These are phyloP conservation scores for Merodon equestris DNA, from an alignment of 2,888 invertebrate genomes.

Conservation along the genomic window DNA sequence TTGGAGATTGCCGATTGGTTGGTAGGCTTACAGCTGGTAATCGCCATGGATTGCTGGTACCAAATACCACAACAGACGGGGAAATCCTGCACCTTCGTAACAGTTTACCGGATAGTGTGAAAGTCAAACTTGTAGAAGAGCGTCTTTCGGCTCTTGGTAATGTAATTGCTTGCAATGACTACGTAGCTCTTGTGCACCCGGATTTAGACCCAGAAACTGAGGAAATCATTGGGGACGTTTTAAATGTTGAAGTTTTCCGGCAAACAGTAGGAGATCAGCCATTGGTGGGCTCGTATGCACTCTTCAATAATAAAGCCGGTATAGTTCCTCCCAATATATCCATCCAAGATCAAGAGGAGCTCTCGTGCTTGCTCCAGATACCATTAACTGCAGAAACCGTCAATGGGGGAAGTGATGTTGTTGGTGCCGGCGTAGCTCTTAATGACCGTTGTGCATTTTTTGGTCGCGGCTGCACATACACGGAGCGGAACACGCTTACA, in stretches of 20 bases:
- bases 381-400: conserved; percentile 98
- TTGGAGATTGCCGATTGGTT: conserved; percentile 96
- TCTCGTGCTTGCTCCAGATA: conserved; percentile 97
- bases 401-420: conserved; percentile 97
- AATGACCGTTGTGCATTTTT: conserved; percentile 99
- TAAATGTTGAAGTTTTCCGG: conserved; percentile 98
- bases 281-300: conserved; percentile 96
- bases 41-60: conserved; percentile 95
- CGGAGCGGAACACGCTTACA: no score
- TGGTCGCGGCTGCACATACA: conserved; percentile 98
- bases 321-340: conserved; percentile 97
- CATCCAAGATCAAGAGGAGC: conserved; percentile 96
- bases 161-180: conserved; percentile 98
- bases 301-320: conserved; percentile 96
- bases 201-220: conserved; percentile 97
- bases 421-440: conserved; percentile 96
- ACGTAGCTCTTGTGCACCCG: conserved; percentile 99
- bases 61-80: conserved; percentile 91
- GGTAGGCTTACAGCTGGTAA: conserved; percentile 96
- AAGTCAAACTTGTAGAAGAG: conserved; percentile 97
- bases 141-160: conserved; percentile 98
- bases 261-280: conserved; percentile 97
- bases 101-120: conserved; percentile 94
- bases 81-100: conserved; percentile 94
- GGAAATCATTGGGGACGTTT: conserved; percentile 95